A percentile compares a stretch with the other conserved stretches of the same genome.
Evolutionary conservation across 1,140 invertebrate species (phyloP).

Genomic region (Nebria ingens): DNA sequence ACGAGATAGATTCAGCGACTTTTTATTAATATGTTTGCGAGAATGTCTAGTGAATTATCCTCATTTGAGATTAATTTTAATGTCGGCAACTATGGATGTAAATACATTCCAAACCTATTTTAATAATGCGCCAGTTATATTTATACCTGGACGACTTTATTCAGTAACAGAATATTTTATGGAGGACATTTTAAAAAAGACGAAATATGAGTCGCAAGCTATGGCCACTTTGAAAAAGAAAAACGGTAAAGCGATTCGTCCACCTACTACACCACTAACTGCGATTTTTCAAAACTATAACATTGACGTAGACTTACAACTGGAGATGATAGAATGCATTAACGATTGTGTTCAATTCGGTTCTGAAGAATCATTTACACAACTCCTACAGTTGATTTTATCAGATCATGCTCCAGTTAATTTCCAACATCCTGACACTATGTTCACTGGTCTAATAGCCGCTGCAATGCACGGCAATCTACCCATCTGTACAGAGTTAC

Average conservation of each 20-base stretch:
- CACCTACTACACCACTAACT: background rate
- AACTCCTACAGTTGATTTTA: constrained; percentile 55
- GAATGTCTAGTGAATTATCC: constrained; percentile 62
- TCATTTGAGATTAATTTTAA: constrained; percentile 73
- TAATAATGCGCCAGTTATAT: constrained; percentile 62
- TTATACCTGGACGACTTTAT: constrained; percentile 68
- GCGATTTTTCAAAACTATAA: background rate
- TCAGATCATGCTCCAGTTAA: constrained; percentile 54
- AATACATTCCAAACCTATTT: constrained; percentile 68
- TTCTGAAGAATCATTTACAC: constrained; percentile 46
- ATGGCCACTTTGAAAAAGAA: constrained; percentile 37
- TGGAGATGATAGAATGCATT: constrained; percentile 51
- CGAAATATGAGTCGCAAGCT: constrained; percentile 55
- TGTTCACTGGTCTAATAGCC: constrained; percentile 59
- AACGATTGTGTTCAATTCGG: constrained; percentile 48
- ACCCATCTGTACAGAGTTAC: constrained; percentile 49
- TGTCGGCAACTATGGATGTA: constrained; percentile 89
- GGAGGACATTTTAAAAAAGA: constrained; percentile 69
- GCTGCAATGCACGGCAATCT: constrained; percentile 52
- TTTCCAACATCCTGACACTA: constrained; percentile 55
- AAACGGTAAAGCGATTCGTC: background rate
- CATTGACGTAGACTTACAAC: background rate
- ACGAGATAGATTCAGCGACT: constrained; percentile 85
- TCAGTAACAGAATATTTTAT: constrained; percentile 70
- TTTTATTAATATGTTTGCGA: constrained; percentile 75